phyloP scores from a whole-genome alignment of 1,140 invertebrate genomes.

The Heliconius eleuchia region DNA sequence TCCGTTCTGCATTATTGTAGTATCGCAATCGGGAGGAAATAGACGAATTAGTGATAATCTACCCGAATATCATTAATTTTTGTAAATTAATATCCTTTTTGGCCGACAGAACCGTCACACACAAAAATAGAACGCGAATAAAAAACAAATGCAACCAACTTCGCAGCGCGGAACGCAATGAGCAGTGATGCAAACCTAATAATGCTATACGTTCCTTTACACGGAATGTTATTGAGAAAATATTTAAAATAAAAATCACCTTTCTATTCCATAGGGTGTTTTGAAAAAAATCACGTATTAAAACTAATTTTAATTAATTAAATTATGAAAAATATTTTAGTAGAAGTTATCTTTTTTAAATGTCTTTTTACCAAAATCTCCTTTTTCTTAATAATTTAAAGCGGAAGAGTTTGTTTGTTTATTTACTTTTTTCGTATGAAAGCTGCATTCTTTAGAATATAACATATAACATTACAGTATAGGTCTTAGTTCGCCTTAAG shows the following conservation, averaged over 20 bases:
- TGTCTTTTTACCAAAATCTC: too few species aligned
- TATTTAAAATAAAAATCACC: not conserved
- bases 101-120: conserved; percentile 75
- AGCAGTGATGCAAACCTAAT: conserved; percentile 37
- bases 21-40: conserved; percentile 60
- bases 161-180: conserved; percentile 45
- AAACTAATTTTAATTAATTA: too few species aligned
- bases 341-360: too few species aligned
- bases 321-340: too few species aligned
- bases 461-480: too few species aligned
- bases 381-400: too few species aligned
- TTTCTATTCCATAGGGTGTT: too few species aligned
- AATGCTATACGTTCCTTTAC: conserved; percentile 25
- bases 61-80: conserved; percentile 66
- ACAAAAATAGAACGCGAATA: conserved; percentile 81
- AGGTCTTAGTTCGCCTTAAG: too few species aligned
- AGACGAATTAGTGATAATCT: conserved; percentile 51
- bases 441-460: too few species aligned
- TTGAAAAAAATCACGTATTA: too few species aligned
- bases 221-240: not conserved
- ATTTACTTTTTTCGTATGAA: too few species aligned
- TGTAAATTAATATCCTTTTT: conserved; percentile 60
- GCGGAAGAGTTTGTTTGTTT: too few species aligned
- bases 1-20: conserved; percentile 74
- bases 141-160: conserved; percentile 78